Evolutionary conservation across 2,888 invertebrate species (phyloP).

Genomic region (Hyppa rectilinea): DNA sequence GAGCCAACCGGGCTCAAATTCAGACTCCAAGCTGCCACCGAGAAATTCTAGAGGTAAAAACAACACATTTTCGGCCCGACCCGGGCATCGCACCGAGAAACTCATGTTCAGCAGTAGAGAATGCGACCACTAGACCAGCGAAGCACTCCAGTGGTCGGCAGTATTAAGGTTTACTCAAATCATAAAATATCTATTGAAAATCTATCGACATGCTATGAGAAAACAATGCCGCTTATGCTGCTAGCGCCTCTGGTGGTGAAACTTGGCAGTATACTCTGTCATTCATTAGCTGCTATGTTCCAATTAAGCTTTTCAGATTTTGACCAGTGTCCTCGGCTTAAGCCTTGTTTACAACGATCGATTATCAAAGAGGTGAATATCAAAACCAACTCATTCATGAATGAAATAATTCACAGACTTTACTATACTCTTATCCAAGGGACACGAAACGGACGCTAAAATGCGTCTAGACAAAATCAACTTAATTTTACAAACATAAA

Average conservation of each 20-base stretch:
- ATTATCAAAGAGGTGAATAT: neutral
- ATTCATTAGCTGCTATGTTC: neutral
- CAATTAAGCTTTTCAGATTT: neutral
- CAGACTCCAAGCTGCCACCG: no score
- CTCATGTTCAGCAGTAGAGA: no score
- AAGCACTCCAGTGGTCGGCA: no score
- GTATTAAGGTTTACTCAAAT: neutral
- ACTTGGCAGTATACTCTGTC: neutral
- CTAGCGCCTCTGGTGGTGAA: conserved; percentile 8
- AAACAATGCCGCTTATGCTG: neutral
- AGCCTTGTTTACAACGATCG: neutral
- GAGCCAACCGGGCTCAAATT: no score
- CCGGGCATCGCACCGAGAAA: no score
- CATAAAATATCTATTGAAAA: neutral
- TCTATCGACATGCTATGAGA: neutral
- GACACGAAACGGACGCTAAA: neutral
- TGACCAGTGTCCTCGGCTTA: neutral
- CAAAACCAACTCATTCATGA: neutral
- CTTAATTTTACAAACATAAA: neutral
- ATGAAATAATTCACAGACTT: neutral
- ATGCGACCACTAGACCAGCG: no score
- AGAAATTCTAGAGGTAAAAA: no score
- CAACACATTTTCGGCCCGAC: no score
- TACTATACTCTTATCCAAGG: neutral
- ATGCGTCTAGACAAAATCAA: neutral